Base-by-base conservation (phyloP, 2,888 invertebrate species). In the Sphaerophoria rueppellii region DNA sequence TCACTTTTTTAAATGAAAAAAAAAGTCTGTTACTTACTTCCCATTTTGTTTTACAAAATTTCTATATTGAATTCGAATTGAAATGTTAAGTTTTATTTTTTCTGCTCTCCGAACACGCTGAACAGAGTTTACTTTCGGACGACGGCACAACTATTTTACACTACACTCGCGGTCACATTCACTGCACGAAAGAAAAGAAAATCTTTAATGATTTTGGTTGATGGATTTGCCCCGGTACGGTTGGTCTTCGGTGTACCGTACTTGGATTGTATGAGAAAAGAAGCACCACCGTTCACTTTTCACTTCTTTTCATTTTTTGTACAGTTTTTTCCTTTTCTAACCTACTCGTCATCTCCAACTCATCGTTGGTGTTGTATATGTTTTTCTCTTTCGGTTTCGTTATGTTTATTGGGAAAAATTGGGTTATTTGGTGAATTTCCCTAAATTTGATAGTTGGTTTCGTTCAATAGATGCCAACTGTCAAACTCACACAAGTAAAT, bases 11-110 rank as follows among this genome's bases (percentile, higher is more conserved):
- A 32, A 72, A 67, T 50, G 54, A 74, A 65, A 12, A 67, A 57
- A 63, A 32, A 40, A 43, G 34, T 61, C 61, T n/a, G 14, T 73
- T 91, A 93, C 93, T 93, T 91, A 93, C 93, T 92, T 88, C 93
- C 93, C 93, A 93, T 93, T 88, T 89, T 91, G 89, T 88, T 86
- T 90, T 57, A 65, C 24, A 72, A 4, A 11, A 16, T 79, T 63
- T 54, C 63, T 55, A 67, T 75, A 65, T 71, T 76, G 63, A 48
- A 50, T 69, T 81, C 76, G 65, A 76, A 80, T 24, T 73, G 4
- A 16, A 37, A 16, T 7, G 35, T 65, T 37, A 63, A 63, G 52
- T 54, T 67, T 67, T 32, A 11, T 43, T 43, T 12, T 43, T 24
- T 24, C 24, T 24, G 24, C 14, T 40, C 24, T 14, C 72, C 61